phyloP scores from a whole-genome alignment of 2,888 invertebrate genomes.

The Leptodirus hochenwartii region DNA sequence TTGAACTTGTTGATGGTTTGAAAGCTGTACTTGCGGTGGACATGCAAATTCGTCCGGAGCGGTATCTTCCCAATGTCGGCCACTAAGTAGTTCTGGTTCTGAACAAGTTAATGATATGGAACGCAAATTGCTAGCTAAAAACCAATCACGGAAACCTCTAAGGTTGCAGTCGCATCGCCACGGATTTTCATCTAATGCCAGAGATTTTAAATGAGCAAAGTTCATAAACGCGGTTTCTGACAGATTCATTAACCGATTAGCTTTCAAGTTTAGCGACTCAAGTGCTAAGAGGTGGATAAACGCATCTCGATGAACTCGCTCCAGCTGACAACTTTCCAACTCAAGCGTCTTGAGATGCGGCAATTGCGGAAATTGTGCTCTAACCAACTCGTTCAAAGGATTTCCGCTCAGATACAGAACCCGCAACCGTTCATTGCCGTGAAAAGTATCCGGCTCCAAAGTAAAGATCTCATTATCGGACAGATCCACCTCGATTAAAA shows the following conservation, averaged over 20 bases:
- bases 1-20: constrained; percentile 32
- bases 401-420: constrained; percentile 67
- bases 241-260: constrained; percentile 56
- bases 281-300: constrained; percentile 57
- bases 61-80: constrained; percentile 60
- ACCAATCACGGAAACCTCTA: constrained; percentile 69
- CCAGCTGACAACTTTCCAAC: constrained; percentile 61
- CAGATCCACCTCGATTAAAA: constrained; percentile 73
- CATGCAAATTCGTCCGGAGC: constrained; percentile 64
- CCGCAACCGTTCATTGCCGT: constrained; percentile 66
- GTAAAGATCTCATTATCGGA: constrained; percentile 61
- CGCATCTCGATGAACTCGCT: constrained; percentile 55
- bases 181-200: constrained; percentile 68
- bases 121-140: constrained; percentile 52
- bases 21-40: constrained; percentile 34
- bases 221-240: constrained; percentile 49
- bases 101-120: constrained; percentile 56
- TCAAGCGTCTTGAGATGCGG: constrained; percentile 67
- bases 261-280: constrained; percentile 60
- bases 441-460: constrained; percentile 62
- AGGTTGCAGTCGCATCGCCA: constrained; percentile 83
- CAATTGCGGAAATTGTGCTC: constrained; percentile 65
- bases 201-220: constrained; percentile 58
- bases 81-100: constrained; percentile 49
- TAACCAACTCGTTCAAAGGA: constrained; percentile 51